These are phyloP conservation scores for Abrostola tripartita DNA, from an alignment of 2,888 invertebrate genomes.

Conservation along the genomic window DNA sequence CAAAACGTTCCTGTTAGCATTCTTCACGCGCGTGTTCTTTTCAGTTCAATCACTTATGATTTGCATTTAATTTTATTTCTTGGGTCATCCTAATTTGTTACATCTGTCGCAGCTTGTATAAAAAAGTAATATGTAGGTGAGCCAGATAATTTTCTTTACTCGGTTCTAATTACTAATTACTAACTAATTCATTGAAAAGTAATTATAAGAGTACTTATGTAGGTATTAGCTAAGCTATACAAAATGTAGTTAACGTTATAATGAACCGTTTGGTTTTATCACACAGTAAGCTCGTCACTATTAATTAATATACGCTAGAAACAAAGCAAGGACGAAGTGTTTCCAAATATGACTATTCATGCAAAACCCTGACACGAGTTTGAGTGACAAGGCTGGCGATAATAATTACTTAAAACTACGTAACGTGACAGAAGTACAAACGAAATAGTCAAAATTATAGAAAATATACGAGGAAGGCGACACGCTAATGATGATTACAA, in stretches of 20 bases:
- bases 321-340: conserved; percentile 57
- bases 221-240: conserved; percentile 22
- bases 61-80: conserved; percentile 30
- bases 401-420: conserved; percentile 38
- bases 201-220: conserved; percentile 41
- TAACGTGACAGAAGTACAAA: conserved; percentile 20
- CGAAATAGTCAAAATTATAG: conserved; percentile 27
- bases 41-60: conserved; percentile 43
- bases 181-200: conserved; percentile 24
- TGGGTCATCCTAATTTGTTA: conserved; percentile 19
- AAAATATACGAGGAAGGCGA: conserved; percentile 9
- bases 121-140: neutral
- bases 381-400: conserved; percentile 48
- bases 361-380: conserved; percentile 54
- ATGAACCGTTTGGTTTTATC: conserved; percentile 36
- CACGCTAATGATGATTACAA: neutral
- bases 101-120: conserved; percentile 15
- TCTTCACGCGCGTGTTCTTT: conserved; percentile 55
- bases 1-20: conserved; percentile 65
- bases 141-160: conserved; percentile 10
- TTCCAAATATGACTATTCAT: conserved; percentile 53
- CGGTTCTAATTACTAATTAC: conserved; percentile 39
- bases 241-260: conserved; percentile 28
- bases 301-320: conserved; percentile 41
- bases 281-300: conserved; percentile 16